Evolutionary conservation across 2,888 invertebrate species (phyloP).

Genomic region (Zygaena filipendulae): DNA sequence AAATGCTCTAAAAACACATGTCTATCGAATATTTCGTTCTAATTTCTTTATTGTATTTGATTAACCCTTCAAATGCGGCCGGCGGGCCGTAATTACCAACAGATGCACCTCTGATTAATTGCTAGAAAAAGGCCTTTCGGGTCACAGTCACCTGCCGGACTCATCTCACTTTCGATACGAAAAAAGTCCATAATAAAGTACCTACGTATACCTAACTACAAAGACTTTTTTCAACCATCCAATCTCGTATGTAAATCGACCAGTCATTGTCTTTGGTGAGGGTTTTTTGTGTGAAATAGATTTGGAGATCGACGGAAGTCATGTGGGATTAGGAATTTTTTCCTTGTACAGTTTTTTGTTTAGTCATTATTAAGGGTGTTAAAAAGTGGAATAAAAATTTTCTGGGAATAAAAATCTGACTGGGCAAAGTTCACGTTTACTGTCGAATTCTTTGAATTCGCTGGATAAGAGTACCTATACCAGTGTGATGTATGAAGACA

Average conservation of each 20-base stretch:
- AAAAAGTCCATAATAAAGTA: slow-evolving; percentile 24
- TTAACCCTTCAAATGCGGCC: slow-evolving; percentile 52
- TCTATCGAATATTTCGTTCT: slow-evolving; percentile 30
- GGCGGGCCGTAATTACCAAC: slow-evolving; percentile 47
- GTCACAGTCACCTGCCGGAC: slow-evolving; percentile 43
- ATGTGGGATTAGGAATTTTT: slow-evolving; percentile 33
- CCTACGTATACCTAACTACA: no score
- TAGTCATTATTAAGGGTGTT: slow-evolving; percentile 1
- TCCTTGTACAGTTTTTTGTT: slow-evolving; percentile 12
- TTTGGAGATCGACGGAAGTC: slow-evolving; percentile 32
- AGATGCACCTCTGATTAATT: slow-evolving; percentile 63
- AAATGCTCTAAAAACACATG: slow-evolving; percentile 36
- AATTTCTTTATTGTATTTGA: slow-evolving; percentile 68
- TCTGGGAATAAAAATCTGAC: not conserved
- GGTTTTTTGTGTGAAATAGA: slow-evolving; percentile 21
- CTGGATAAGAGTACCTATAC: no score
- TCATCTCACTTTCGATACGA: slow-evolving; percentile 52
- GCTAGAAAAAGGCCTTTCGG: slow-evolving; percentile 47
- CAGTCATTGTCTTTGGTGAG: slow-evolving; percentile 53
- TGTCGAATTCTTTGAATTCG: no score
- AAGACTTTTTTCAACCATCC: slow-evolving; percentile 32
- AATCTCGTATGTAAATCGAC: slow-evolving; percentile 59
- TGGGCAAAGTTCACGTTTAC: not conserved
- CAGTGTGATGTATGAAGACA: no score
- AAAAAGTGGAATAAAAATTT: slow-evolving; percentile 5